Base-by-base conservation (phyloP, 2,113 vertebrate species). In the Trogon surrucura region DNA sequence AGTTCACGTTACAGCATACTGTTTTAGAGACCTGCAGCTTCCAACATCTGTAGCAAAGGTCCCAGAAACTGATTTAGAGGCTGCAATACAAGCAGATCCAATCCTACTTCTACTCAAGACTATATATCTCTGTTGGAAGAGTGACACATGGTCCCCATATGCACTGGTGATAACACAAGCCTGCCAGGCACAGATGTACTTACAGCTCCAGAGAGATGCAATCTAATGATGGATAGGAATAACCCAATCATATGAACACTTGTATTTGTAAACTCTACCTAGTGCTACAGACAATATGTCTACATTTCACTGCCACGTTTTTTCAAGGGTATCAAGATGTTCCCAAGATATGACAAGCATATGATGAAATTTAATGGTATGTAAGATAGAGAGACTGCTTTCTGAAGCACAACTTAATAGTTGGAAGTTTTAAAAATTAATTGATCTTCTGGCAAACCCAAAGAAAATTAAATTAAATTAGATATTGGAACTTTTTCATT, bases 401-500 rank as follows among this genome's bases (percentile, higher is more conserved):
- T 96, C 80, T 64, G 54, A 96, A 97, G 93, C 53, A 96, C 90
- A 96, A 56, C 81, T 95, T 97, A 81, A 93, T 82, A 88, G 56
- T 44, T 91, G 74, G 81, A 96, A 96, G 91, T 96, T 98, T 95
- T 82, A 97, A 97, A 97, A 97, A 97, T 97, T 97, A 98, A 98
- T 97, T 98, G 97, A 62, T 96, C 32, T 96, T 96, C 91, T 98
- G 98, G 98, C 97, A 98, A 97, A 95, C 83, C 27, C 58, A 93
- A 75, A 91, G 91, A 96, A 98, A 97, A 95, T 90, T 71, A 97
- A 97, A 96, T 97, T 96, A 97, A 98, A 98, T 98, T 98, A 98
- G 95, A 93, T 95, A 83, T 82, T 96, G 90, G 87, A 97, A 97
- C 95, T 94, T 97, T 97, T 97, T 98, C 96, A 97, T 98, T 97